Evolutionary conservation across 1,140 invertebrate species (phyloP), one percentile per base, ranked within the genome.

Genomic region (Drosophila yakuba): DNA sequence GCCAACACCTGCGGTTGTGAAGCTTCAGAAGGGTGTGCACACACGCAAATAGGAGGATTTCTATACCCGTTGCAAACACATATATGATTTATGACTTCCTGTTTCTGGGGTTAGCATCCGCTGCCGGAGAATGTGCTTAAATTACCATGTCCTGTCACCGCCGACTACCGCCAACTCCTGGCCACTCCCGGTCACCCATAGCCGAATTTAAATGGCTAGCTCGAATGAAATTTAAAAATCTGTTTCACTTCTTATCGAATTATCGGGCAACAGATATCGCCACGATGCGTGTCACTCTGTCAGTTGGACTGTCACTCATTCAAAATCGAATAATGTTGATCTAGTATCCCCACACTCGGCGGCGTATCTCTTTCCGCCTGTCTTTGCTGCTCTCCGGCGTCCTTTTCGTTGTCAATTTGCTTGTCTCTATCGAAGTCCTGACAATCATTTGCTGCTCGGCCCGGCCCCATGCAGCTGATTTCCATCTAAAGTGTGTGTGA

Each of bases 321-420:
- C 71, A 80, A 74, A 77, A 86, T 78, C 67, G 63, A 58, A 86
- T 86, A 81, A 78, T 81, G 84, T 85, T 85, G 81, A 84, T 85
- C 80, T 84, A 74, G 80, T 80, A 56, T 23, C 61, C 52, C 51
- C 55, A 23, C 43, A 52, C 48, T 12, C 14, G 38, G 3, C 43
- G 32, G 28, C 43, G 32, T 43, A 35, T 68, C 17, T 48, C 14
- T 69, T 17, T 51, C 23, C 36, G 55, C 39, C 44, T 55, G 71
- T 61, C 56, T 23, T 64, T 61, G 48, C 36, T 63, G 64, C 57
- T 67, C 60, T 50, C 63, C 12, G 35, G 35, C 63, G 80, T 73
- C 77, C 77, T 54, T 63, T 85, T 68, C 54, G 62, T 54, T 80
- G 74, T 84, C 81, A 84, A 80, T 84, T 84, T 85, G 81, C 75